Evolutionary conservation across 1,140 invertebrate genomes (phyloP), one percentile per base, ranked within the genome.

Genomic region (Drosophila fuyamai): DNA sequence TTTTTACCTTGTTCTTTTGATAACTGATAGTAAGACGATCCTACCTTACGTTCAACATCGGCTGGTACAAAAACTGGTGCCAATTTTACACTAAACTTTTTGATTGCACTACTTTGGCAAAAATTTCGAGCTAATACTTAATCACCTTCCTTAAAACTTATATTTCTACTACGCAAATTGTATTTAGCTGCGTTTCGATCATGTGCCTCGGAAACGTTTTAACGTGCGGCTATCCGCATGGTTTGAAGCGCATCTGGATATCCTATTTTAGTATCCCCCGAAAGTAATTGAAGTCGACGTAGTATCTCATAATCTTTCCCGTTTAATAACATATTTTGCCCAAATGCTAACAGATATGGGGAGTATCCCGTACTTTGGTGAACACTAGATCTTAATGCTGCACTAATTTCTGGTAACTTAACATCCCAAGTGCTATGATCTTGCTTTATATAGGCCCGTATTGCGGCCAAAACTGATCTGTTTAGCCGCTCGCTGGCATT

Each of bases 321-420:
- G 35, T 59, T 63, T 8, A 59, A 29, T 7, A 74, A n/a, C 71
- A 67, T 74, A 36, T 60, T 74, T 27, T 67, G 63, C 0, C 63
- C 62, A 43, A 74, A 67, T 2, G 14, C 13, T 12, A 57, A 13
- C 18, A 62, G 43, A 36, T 40, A n/a, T n/a, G n/a, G n/a, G n/a
- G n/a, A n/a, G n/a, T n/a, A 60, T 12, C 67, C 67, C 4, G 57
- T 62, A 7, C 51, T 62, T 32, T n/a, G 32, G 38, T 62, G 59
- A 12, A 62, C 4, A 6, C n/a, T 53, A 4, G 36, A 32, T 16
- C 54, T 36, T 43, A 72, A 14, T 8, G 68, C 27, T 6, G n/a
- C 47, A 36, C 46, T 59, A 4, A 74, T 68, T 36, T 63, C 53
- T 29, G 46, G 18, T 29, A 71, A 10, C 61, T 63, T 16, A 12